These are phyloP conservation scores for Dolichopus griseipennis DNA, from an alignment of 2,888 invertebrate species.

Conservation along the genomic window DNA sequence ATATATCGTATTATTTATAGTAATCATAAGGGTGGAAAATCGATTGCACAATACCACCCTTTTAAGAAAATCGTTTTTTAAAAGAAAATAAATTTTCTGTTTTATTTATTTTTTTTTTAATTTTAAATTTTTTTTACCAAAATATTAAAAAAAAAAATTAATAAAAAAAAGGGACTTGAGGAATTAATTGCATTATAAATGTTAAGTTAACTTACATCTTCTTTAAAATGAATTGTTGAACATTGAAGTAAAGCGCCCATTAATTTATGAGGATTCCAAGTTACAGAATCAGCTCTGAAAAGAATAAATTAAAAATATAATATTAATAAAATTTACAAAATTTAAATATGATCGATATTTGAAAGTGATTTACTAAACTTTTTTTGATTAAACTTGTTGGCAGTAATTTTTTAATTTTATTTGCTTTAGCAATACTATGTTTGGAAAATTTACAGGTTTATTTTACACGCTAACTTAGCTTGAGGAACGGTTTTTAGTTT, in stretches of 20 bases:
- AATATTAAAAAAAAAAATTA: neutral
- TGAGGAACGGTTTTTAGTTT: no score
- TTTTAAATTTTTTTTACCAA: neutral
- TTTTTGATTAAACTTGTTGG: no score
- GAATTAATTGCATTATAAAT: neutral
- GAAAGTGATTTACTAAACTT: no score
- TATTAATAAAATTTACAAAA: constrained; percentile 17
- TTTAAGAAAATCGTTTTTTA: neutral
- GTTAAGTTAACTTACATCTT: constrained; percentile 66
- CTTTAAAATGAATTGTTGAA: constrained; percentile 93
- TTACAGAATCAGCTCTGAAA: constrained; percentile 85
- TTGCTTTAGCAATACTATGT: no score
- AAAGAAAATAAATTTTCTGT: no score
- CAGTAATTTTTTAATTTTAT: no score
- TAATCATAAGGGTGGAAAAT: constrained; percentile 9
- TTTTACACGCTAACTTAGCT: no score
- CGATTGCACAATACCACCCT: constrained; percentile 5
- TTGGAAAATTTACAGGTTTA: no score
- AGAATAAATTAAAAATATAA: constrained; percentile 21
- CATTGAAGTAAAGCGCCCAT: constrained; percentile 96
- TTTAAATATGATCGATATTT: no score
- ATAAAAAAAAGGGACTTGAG: neutral
- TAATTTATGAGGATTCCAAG: constrained; percentile 99
- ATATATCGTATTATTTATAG: neutral
- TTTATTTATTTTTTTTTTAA: no score